phyloP scores from a whole-genome alignment of 2,113 vertebrate species.

The Dromiciops gliroides region DNA sequence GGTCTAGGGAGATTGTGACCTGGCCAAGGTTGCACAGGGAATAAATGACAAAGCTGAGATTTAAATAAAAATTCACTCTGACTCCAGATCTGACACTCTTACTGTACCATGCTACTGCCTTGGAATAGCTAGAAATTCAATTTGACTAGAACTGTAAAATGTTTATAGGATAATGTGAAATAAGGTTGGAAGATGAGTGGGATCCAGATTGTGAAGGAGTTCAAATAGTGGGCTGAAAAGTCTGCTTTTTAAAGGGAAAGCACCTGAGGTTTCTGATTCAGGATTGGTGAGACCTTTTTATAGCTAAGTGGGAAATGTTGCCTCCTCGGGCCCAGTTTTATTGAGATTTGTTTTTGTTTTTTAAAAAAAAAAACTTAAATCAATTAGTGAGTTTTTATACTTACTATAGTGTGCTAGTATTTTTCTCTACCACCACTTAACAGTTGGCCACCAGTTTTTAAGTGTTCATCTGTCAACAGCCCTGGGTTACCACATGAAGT shows the following conservation, averaged over 20 bases:
- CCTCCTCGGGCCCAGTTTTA: neutral
- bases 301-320: neutral
- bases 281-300: neutral
- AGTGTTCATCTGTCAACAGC: slow-evolving; percentile 31
- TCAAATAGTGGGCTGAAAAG: neutral
- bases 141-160: neutral
- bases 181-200: neutral
- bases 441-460: neutral
- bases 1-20: neutral
- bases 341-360: neutral
- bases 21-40: neutral
- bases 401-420: neutral
- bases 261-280: neutral
- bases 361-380: no score
- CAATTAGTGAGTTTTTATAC: neutral
- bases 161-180: neutral
- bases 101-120: neutral
- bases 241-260: neutral
- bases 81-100: neutral
- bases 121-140: neutral
- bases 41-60: neutral
- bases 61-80: neutral
- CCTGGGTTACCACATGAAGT: slow-evolving; percentile 16
- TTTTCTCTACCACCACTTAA: slow-evolving; percentile 20
- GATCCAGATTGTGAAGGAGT: neutral